These are phyloP conservation scores for Crotalus helleri DNA, from an alignment of 2,113 vertebrate species.

Conservation along the genomic window DNA sequence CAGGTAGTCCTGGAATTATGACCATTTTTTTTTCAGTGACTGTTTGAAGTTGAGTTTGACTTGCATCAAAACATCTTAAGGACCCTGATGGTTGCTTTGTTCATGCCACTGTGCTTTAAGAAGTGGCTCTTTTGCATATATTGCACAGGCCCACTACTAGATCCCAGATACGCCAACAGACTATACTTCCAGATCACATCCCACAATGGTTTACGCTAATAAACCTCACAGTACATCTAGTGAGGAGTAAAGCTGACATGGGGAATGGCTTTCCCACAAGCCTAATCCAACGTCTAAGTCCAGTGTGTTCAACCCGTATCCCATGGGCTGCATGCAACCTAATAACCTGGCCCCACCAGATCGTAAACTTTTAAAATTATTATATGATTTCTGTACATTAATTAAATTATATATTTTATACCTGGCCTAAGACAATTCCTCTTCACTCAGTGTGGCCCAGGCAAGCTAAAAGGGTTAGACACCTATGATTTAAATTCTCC, in stretches of 20 bases:
- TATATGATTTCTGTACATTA: background rate
- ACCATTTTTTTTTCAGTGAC: background rate
- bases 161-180: background rate
- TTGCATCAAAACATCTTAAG: background rate
- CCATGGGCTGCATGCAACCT: background rate
- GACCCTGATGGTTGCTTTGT: background rate
- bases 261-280: background rate
- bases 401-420: background rate
- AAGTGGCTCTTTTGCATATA: background rate
- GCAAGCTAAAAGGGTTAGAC: background rate
- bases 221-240: background rate
- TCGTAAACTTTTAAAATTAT: background rate
- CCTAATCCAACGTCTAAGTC: background rate
- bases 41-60: background rate
- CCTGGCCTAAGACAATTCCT: background rate
- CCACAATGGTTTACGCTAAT: background rate
- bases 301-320: rapidly evolving
- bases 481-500: background rate
- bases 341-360: background rate
- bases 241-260: background rate
- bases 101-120: background rate
- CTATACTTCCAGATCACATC: background rate
- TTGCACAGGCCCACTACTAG: background rate
- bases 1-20: background rate
- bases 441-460: background rate